phyloP scores from a whole-genome alignment of 1,140 invertebrate species.

The Drosophila trapezifrons region DNA sequence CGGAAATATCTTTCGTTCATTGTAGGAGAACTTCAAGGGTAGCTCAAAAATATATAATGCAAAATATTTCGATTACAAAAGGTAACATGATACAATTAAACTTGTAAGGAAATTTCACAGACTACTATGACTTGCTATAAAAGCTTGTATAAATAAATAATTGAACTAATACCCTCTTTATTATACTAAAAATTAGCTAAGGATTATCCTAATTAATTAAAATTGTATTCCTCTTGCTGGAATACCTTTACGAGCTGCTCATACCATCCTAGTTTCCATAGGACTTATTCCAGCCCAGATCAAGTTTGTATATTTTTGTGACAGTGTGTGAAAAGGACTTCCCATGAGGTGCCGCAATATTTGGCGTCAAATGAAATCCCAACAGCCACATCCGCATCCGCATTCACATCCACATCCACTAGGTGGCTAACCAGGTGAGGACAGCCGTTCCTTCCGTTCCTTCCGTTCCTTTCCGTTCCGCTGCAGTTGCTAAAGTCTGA shows the following conservation, averaged over 20 bases:
- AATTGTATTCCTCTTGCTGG: too few species aligned
- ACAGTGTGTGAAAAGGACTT: conserved; percentile 2
- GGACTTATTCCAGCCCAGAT: not conserved
- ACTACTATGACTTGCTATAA: not conserved
- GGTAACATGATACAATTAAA: too few species aligned
- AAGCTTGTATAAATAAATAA: not conserved
- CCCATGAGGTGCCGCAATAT: conserved; percentile 35
- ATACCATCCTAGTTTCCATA: not conserved
- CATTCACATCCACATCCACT: conserved; percentile 7
- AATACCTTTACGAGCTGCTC: too few species aligned
- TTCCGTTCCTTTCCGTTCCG: conserved; percentile 16
- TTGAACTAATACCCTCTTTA: too few species aligned
- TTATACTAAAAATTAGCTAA: too few species aligned
- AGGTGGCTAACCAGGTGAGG: conserved; percentile 47
- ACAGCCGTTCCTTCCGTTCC: conserved; percentile 32
- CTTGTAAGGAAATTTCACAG: too few species aligned
- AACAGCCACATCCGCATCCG: conserved; percentile 11
- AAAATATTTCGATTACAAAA: too few species aligned
- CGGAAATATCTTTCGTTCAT: conserved; percentile 29
- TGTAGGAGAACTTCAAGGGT: too few species aligned
- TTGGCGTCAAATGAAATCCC: conserved; percentile 49
- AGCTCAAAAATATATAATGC: not conserved
- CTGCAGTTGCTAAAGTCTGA: conserved; percentile 42
- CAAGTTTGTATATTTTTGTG: not conserved
- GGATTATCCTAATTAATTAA: too few species aligned